A percentile compares a stretch with the other conserved stretches of the same genome.
Evolutionary conservation across 2,113 vertebrate genomes (phyloP).

Genomic region (Setophaga petechia): DNA sequence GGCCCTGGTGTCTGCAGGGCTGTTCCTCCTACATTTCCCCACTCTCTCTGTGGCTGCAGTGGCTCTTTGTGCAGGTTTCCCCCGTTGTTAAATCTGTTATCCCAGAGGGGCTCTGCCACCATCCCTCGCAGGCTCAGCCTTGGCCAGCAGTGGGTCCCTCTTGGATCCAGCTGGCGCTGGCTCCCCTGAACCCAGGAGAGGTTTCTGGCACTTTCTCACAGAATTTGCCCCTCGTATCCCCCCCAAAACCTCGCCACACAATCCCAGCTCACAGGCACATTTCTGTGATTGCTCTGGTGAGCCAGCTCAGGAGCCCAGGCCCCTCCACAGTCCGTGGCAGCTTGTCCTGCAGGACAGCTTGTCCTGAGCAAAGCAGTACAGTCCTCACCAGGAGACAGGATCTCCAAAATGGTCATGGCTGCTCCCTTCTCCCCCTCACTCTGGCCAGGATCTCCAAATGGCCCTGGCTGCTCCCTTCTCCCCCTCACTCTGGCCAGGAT

Average conservation of each 20-base stretch:
- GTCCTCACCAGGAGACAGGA: neutral
- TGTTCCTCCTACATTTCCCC: neutral
- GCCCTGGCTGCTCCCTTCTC: neutral
- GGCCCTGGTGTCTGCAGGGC: neutral
- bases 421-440: neutral
- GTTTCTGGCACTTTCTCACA: neutral
- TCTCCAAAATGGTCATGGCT: neutral
- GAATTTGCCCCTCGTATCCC: neutral
- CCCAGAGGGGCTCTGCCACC: neutral
- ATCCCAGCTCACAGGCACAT: neutral
- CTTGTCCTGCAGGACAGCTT: neutral
- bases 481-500: neutral
- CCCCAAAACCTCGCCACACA: neutral
- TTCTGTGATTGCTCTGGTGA: neutral
- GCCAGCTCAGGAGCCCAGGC: neutral
- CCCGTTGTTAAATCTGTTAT: neutral
- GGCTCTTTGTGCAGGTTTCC: too few relatives aligned
- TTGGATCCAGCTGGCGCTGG: neutral
- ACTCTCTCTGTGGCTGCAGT: too few relatives aligned
- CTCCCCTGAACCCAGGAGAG: neutral
- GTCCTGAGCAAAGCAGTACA: neutral
- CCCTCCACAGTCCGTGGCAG: neutral
- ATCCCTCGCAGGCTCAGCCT: fast-evolving
- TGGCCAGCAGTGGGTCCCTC: fast-evolving
- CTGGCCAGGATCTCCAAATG: neutral